Conservation (phyloP, 2,888 invertebrate genomes). For the Cheilosia soror region DNA sequence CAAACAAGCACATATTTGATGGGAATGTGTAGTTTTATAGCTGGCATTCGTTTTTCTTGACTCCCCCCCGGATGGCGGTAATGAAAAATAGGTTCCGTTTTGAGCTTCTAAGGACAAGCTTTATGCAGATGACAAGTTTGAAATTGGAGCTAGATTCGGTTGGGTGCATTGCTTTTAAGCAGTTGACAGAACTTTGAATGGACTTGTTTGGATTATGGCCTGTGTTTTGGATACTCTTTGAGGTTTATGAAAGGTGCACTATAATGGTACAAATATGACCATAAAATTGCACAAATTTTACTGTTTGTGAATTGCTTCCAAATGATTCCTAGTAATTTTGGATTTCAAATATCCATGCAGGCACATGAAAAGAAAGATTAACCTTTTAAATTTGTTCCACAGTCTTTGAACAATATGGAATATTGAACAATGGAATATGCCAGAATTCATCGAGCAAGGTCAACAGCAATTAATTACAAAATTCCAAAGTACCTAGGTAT, state of each 20-base stretch:
- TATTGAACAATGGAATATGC: no score
- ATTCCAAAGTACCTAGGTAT: no score
- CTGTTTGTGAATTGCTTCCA: no score
- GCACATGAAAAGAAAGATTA: no score
- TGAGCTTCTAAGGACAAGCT: slow-evolving; percentile 50
- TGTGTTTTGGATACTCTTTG: neutral
- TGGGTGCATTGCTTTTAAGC: slow-evolving; percentile 14
- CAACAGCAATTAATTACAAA: no score
- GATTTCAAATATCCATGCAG: no score
- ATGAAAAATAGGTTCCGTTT: slow-evolving; percentile 56
- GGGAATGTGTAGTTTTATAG: slow-evolving; percentile 2
- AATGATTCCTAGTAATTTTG: no score
- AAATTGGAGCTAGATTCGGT: slow-evolving; percentile 54
- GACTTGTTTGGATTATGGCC: neutral
- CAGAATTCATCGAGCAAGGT: no score
- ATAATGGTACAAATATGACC: no score
- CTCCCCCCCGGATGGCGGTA: slow-evolving; percentile 36
- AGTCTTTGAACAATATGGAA: no score
- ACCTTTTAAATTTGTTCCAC: no score
- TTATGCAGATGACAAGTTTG: slow-evolving; percentile 67
- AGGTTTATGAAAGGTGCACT: slow-evolving; percentile 17
- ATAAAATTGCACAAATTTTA: no score
- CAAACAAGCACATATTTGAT: slow-evolving; percentile 4
- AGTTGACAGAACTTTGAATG: slow-evolving; percentile 9
- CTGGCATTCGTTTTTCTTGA: slow-evolving; percentile 12